Conservation (phyloP, 2,888 invertebrate genomes). For the Neoascia interrupta region DNA sequence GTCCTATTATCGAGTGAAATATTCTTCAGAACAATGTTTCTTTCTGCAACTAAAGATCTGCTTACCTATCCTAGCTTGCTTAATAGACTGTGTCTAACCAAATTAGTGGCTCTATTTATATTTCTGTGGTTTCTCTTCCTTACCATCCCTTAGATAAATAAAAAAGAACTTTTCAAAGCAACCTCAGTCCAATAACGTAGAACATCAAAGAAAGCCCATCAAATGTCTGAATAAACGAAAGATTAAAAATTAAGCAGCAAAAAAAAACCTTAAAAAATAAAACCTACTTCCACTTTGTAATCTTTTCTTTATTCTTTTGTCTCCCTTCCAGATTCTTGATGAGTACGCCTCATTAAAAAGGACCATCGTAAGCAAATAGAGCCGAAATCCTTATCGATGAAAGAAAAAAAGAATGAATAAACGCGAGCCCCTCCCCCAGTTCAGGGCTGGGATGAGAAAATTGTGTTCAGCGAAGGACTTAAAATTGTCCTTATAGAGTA, state of each 20-base stretch:
- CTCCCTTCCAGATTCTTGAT: conserved; percentile 46
- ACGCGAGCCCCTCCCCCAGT: not conserved
- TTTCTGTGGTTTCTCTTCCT: too few species aligned
- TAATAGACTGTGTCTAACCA: too few species aligned
- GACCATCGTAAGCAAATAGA: conserved; percentile 64
- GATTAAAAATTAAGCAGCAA: conserved; percentile 41
- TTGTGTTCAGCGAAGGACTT: conserved; percentile 63
- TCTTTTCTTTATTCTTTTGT: conserved; percentile 51
- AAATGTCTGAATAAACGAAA: conserved; percentile 39
- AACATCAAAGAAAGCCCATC: conserved; percentile 39
- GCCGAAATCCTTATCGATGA: conserved; percentile 43
- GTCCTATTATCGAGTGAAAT: too few species aligned
- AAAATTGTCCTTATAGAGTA: conserved; percentile 66
- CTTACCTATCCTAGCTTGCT: too few species aligned
- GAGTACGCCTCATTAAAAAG: conserved; percentile 68
- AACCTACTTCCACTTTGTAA: conserved; percentile 52
- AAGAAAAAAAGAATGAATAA: conserved; percentile 13
- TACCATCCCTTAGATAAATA: too few species aligned
- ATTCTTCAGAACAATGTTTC: too few species aligned
- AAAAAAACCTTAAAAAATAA: conserved; percentile 20
- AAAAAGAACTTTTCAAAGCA: too few species aligned
- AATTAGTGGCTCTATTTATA: too few species aligned
- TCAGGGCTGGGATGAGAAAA: conserved; percentile 39
- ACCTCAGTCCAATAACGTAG: too few species aligned
- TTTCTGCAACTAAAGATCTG: too few species aligned